Evolutionary conservation across 2,888 invertebrate species (phyloP).

Genomic region (Drosophila aldrichi): DNA sequence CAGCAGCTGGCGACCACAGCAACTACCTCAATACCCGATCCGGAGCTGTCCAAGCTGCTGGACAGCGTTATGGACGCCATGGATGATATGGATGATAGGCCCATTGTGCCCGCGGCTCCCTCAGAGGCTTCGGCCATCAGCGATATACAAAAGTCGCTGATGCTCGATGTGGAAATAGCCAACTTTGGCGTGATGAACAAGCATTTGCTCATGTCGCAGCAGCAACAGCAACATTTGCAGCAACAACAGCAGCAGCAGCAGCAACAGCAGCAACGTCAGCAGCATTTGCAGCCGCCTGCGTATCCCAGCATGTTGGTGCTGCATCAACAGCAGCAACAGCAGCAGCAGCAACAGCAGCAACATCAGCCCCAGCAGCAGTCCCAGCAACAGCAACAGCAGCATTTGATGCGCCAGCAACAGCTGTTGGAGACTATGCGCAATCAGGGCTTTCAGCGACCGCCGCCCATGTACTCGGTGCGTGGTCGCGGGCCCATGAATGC

Average conservation of each 20-base stretch:
- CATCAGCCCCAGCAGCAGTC: conserved; percentile 69
- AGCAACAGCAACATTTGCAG: conserved; percentile 63
- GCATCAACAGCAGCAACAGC: conserved; percentile 77
- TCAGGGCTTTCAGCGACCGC: conserved; percentile 84
- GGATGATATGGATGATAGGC: conserved; percentile 86
- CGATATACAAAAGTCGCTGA: conserved; percentile 95
- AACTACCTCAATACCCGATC: conserved; percentile 86
- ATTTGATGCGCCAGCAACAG: conserved; percentile 63
- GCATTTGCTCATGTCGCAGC: conserved; percentile 64
- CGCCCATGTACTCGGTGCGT: conserved; percentile 83
- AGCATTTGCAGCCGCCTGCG: conserved; percentile 78
- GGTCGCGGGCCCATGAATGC: conserved; percentile 82
- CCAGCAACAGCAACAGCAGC: conserved; percentile 60
- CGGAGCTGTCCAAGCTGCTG: conserved; percentile 92
- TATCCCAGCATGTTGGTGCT: conserved; percentile 78
- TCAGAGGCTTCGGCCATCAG: conserved; percentile 89
- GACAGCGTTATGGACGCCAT: conserved; percentile 91
- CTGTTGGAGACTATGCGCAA: conserved; percentile 76
- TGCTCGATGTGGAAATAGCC: conserved; percentile 93
- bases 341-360: conserved; percentile 72
- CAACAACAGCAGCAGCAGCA: conserved; percentile 63
- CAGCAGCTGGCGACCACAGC: conserved; percentile 76
- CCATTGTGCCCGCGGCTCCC: conserved; percentile 73
- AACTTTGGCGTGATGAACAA: conserved; percentile 66
- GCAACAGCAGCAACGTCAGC: conserved; percentile 68